phyloP scores from a whole-genome alignment of 2,888 invertebrate genomes.

The Drosophila testacea region DNA sequence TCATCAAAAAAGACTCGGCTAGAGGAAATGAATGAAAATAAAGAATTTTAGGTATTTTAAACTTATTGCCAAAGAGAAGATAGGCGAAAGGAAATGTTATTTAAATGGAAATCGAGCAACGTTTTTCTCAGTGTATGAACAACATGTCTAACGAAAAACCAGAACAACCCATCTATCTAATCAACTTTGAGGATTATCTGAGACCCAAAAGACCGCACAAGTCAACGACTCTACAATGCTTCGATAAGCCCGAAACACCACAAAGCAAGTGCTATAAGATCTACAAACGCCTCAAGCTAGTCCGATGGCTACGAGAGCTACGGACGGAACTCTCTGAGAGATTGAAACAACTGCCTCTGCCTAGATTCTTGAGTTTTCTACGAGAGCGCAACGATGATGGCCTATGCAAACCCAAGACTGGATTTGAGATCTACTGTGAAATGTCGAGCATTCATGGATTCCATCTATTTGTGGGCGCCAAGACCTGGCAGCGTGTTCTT shows the following conservation, averaged over 20 bases:
- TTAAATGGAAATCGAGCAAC: no score
- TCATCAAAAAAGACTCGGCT: no score
- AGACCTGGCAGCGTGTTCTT: constrained; percentile 75
- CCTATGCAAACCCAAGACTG: constrained; percentile 73
- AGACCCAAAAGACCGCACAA: constrained; percentile 36
- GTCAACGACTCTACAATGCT: constrained; percentile 53
- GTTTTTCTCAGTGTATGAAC: no score
- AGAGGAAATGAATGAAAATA: no score
- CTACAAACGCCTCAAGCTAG: constrained; percentile 39
- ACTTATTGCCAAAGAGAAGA: no score
- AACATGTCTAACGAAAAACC: constrained; percentile 2
- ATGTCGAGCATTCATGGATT: constrained; percentile 83
- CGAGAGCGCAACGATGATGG: constrained; percentile 76
- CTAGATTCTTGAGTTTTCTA: constrained; percentile 63
- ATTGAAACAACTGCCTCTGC: constrained; percentile 45
- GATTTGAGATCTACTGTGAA: constrained; percentile 83
- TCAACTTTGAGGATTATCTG: constrained; percentile 63
- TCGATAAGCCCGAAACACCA: constrained; percentile 26
- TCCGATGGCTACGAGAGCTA: constrained; percentile 38
- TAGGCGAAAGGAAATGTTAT: no score
- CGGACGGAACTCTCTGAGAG: constrained; percentile 9
- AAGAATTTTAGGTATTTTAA: no score
- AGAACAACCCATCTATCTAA: constrained; percentile 42
- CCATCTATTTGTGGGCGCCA: constrained; percentile 73
- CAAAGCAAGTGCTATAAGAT: constrained; percentile 5